Evolutionary conservation across 2,113 vertebrate genomes (phyloP), one percentile per base, ranked within the genome.

Genomic region (Electrona antarctica): DNA sequence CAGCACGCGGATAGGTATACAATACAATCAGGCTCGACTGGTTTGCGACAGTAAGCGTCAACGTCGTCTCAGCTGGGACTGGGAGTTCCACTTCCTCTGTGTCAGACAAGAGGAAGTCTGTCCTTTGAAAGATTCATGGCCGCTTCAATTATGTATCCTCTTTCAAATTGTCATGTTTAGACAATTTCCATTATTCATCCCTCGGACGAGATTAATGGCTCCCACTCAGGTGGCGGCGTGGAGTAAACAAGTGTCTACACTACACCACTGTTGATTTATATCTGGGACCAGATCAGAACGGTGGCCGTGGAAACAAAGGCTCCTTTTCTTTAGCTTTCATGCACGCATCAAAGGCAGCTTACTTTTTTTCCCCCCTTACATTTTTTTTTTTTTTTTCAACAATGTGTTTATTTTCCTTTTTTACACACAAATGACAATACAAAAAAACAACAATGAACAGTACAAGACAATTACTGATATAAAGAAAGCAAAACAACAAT

Each of bases 141-240:
- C 45, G 47, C 82, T 85, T 88, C 73, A 81, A 87, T 88, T 85
- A 78, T 84, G 83, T 74, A 87, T 89, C 82, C 68, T 73, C 80
- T 89, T 89, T 89, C 77, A 87, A 87, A 90, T 73, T 78, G 87
- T 83, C 71, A 13, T 87, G 87, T 91, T 92, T 86, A 84, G 84
- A 89, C 83, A 77, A 81, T 72, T 89, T 88, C 77, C 86, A 90
- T 92, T 86, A 91, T 90, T 89, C 76, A 91, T 85, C 69, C 64
- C 41, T 83, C 80, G 21, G 51, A 82, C 63, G 66, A 86, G 82
- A 90, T 84, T 83, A 80, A 86, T 78, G 81, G 78, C 66, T 86
- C 62, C 65, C 70, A 59, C 79, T 73, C 62, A 28, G 55, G 59
- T 67, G 75, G 79, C 68, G 46, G 73, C 28, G 41, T 2, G 29